Percentiles rank a stretch among this genome's conserved stretches.
Conservation (phyloP, 64 coral and sea anemone genomes). For the Hydrozoanthus tunicans region DNA sequence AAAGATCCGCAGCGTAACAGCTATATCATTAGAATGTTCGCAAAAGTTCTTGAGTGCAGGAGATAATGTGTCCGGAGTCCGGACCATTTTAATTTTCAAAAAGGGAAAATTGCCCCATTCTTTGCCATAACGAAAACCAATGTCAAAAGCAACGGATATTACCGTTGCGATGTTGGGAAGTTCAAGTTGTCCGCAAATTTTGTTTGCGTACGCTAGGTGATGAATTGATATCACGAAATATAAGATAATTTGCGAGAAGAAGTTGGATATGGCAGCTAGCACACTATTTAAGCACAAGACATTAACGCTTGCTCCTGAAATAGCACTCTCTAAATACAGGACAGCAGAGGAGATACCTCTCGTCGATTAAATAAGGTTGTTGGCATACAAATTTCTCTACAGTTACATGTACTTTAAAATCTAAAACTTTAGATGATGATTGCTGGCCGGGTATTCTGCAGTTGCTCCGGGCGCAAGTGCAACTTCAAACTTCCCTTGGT, state of each 20-base stretch:
- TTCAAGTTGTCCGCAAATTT: background rate
- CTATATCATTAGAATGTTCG: background rate
- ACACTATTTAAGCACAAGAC: background rate
- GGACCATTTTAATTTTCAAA: too few species aligned
- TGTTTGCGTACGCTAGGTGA: background rate
- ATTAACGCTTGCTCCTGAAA: background rate
- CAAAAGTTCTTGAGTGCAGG: background rate
- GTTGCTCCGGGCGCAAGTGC: too few species aligned
- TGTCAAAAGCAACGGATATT: background rate
- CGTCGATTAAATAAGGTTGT: too few species aligned
- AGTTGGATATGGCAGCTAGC: background rate
- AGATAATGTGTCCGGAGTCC: background rate
- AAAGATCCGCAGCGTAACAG: background rate
- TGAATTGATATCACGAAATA: background rate
- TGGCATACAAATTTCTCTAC: too few species aligned
- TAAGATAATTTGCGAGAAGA: background rate
- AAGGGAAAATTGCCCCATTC: background rate
- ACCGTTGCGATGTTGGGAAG: constrained; percentile 1
- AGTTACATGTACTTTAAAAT: too few species aligned
- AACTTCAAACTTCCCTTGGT: too few species aligned
- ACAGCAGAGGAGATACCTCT: too few species aligned
- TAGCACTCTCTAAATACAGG: background rate
- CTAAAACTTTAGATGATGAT: too few species aligned
- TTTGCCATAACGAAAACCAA: background rate
- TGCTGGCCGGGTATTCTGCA: too few species aligned